phyloP scores from a whole-genome alignment of 2,113 vertebrate genomes.

The Chionodraco myersi region DNA sequence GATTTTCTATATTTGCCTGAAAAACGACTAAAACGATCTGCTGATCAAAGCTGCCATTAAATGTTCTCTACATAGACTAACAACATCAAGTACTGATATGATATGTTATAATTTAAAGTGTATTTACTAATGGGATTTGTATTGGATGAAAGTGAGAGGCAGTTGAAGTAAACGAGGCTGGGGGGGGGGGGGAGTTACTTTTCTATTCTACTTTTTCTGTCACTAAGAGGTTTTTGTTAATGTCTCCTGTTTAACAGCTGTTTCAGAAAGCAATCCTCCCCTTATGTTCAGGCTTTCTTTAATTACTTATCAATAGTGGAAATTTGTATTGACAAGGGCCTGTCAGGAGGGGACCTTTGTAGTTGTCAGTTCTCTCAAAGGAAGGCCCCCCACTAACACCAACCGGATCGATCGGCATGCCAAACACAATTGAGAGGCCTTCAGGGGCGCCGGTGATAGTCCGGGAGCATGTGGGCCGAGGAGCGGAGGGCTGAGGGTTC shows the following conservation, averaged over 20 bases:
- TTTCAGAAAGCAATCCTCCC: conserved; percentile 61
- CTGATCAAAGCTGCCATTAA: neutral
- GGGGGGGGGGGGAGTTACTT: conserved; percentile 9
- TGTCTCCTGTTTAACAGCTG: conserved; percentile 85
- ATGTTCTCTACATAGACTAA: too few relatives aligned
- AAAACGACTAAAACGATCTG: neutral
- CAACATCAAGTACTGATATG: too few relatives aligned
- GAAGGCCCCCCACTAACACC: conserved; percentile 67
- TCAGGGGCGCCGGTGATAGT: conserved; percentile 57
- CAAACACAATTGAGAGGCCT: conserved; percentile 74
- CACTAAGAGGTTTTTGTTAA: conserved; percentile 71
- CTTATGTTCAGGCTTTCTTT: conserved; percentile 70
- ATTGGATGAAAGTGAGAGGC: neutral
- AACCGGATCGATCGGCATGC: conserved; percentile 78
- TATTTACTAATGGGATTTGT: neutral
- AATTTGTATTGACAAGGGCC: conserved; percentile 86
- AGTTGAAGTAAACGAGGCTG: conserved; percentile 10
- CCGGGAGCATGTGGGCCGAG: conserved; percentile 68
- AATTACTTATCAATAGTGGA: conserved; percentile 88
- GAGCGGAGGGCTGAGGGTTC: conserved; percentile 71
- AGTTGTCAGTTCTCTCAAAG: conserved; percentile 85
- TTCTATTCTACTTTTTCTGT: conserved; percentile 35
- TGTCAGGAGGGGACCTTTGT: conserved; percentile 84
- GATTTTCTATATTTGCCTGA: neutral
- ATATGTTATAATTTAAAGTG: neutral